These are phyloP conservation scores for Lingula anatina DNA, from an alignment of 2,888 invertebrate species.

Conservation along the genomic window DNA sequence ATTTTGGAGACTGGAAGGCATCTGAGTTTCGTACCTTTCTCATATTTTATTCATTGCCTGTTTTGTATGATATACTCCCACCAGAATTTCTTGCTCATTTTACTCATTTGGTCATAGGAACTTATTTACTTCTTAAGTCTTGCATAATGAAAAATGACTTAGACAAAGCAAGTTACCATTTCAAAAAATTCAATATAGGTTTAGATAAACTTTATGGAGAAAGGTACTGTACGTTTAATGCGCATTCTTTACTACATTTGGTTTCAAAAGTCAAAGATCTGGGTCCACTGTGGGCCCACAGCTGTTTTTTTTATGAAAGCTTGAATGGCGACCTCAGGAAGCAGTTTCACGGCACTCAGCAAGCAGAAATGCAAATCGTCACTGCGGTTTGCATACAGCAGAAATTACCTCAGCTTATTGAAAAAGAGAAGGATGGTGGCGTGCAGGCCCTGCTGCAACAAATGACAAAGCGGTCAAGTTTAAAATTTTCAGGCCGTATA, in stretches of 20 bases:
- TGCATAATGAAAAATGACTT: conserved; percentile 6
- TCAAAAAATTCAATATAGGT: conserved; percentile 6
- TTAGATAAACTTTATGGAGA: conserved; percentile 6
- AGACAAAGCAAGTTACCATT: background rate
- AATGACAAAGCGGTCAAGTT: no score
- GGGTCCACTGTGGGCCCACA: conserved; percentile 8
- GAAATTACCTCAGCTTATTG: conserved; percentile 4
- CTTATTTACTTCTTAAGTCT: conserved; percentile 3
- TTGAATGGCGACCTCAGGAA: conserved; percentile 10
- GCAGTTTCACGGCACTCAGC: conserved; percentile 10
- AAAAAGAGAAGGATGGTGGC: no score
- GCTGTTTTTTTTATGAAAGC: conserved; percentile 9
- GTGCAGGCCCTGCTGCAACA: no score
- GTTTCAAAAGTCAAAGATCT: conserved; percentile 1
- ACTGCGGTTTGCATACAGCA: conserved; percentile 9
- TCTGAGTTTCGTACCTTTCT: conserved; percentile 8
- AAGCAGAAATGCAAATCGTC: conserved; percentile 7
- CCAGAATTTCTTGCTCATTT: conserved; percentile 6
- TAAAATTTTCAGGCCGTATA: no score
- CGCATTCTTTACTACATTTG: conserved; percentile 9
- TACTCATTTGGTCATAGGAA: conserved; percentile 4
- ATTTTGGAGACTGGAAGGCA: conserved; percentile 11
- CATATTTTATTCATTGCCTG: conserved; percentile 5
- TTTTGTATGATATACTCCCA: conserved; percentile 1
- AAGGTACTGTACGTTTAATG: conserved; percentile 7